These are phyloP conservation scores for Cremastinae sp. DNA, from an alignment of 2,888 invertebrate species.

Conservation along the genomic window DNA sequence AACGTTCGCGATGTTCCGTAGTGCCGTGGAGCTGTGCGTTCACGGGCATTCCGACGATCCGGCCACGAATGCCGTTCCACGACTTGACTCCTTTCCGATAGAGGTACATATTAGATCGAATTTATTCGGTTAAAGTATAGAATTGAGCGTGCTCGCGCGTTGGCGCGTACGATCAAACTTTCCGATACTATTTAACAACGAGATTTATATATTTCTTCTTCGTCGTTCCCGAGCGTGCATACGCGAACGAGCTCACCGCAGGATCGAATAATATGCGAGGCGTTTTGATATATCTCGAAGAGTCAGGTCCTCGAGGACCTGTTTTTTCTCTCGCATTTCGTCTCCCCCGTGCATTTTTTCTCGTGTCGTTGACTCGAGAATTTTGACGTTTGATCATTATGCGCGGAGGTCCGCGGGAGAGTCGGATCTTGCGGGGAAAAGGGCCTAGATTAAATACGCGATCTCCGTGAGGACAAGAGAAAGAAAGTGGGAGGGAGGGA, in stretches of 20 bases:
- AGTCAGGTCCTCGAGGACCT: slow-evolving; percentile 44
- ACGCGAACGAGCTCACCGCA: slow-evolving; percentile 25
- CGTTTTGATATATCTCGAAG: slow-evolving; percentile 21
- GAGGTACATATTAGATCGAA: slow-evolving; percentile 57
- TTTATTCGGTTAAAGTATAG: slow-evolving; percentile 34
- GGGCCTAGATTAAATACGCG: slow-evolving; percentile 16
- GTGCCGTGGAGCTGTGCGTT: slow-evolving; percentile 60
- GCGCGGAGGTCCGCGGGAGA: not conserved
- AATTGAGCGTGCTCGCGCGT: slow-evolving; percentile 14
- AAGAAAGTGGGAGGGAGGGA: slow-evolving; percentile 2
- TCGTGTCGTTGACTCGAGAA: slow-evolving; percentile 29
- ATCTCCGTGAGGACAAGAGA: slow-evolving; percentile 22
- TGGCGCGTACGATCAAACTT: slow-evolving; percentile 33
- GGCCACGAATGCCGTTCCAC: slow-evolving; percentile 63
- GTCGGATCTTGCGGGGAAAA: slow-evolving; percentile 45
- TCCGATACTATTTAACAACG: slow-evolving; percentile 16
- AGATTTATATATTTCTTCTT: slow-evolving; percentile 14
- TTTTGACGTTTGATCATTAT: slow-evolving; percentile 35
- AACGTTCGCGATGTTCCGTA: slow-evolving; percentile 73
- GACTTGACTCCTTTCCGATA: slow-evolving; percentile 64
- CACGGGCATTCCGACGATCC: slow-evolving; percentile 66
- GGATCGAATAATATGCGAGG: slow-evolving; percentile 37
- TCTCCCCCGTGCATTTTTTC: not conserved
- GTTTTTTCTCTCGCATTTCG: slow-evolving; percentile 20
- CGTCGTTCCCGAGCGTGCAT: not conserved